These are phyloP conservation scores for Pungitius pungitius DNA, from an alignment of 2,113 vertebrate genomes.

Conservation along the genomic window DNA sequence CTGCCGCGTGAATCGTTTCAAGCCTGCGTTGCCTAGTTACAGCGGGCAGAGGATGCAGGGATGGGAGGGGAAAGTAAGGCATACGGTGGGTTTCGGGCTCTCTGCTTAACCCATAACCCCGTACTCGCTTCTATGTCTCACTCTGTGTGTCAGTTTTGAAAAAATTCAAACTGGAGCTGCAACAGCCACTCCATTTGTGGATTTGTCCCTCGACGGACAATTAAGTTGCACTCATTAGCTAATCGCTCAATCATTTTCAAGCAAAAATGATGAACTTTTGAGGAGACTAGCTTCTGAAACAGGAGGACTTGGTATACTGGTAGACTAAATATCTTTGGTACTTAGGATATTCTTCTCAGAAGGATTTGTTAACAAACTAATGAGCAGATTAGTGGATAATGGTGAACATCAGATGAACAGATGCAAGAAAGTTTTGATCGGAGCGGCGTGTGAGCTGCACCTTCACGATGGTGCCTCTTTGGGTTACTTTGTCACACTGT, in stretches of 20 bases:
- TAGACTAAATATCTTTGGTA: background rate
- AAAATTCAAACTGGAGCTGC: background rate
- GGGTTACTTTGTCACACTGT: background rate
- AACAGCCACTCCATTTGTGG: background rate
- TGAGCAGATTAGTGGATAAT: background rate
- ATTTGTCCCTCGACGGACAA: background rate
- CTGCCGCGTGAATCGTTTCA: slow-evolving; percentile 39
- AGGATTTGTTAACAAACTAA: background rate
- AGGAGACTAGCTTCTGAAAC: background rate
- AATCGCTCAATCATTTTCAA: background rate
- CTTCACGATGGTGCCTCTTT: background rate
- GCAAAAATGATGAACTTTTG: background rate
- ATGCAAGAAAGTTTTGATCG: background rate
- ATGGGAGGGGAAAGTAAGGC: slow-evolving; percentile 40
- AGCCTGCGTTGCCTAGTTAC: slow-evolving; percentile 76
- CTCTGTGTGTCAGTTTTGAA: background rate
- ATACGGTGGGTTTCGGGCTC: slow-evolving; percentile 28
- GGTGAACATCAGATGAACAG: background rate
- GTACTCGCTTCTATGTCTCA: background rate
- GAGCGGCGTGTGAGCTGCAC: background rate
- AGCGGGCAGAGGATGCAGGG: slow-evolving; percentile 56
- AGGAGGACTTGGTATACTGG: background rate
- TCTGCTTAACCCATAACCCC: slow-evolving; percentile 11
- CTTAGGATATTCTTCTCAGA: background rate
- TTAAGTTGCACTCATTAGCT: background rate